A percentile compares a stretch with the other conserved stretches of the same genome.
Evolutionary conservation across 1,140 invertebrate species (phyloP).

Genomic region (Leguminivora glycinivorella): DNA sequence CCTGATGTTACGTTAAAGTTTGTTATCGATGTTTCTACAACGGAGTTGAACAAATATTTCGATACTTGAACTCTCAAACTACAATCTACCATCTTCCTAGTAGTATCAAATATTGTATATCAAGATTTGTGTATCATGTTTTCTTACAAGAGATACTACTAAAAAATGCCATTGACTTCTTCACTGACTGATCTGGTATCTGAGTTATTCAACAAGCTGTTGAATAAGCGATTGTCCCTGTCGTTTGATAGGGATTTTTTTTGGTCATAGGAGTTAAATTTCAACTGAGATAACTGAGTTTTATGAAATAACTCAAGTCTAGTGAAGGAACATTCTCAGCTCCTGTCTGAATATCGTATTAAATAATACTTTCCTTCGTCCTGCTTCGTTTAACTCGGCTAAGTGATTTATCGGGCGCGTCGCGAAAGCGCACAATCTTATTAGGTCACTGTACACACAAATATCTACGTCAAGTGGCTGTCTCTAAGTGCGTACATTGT

Average conservation of each 20-base stretch:
- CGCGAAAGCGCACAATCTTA: conserved; percentile 27
- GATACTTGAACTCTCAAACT: not conserved
- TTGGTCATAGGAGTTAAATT: too few relatives aligned
- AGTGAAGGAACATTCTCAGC: too few relatives aligned
- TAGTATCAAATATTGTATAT: not conserved
- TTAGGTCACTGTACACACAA: conserved; percentile 26
- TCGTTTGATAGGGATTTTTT: too few relatives aligned
- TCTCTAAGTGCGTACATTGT: conserved; percentile 44
- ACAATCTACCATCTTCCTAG: not conserved
- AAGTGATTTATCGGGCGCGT: conserved; percentile 11
- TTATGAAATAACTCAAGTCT: too few relatives aligned
- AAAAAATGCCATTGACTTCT: too few relatives aligned
- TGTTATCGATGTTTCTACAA: not conserved
- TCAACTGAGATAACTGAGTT: too few relatives aligned
- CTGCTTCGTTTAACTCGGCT: not conserved
- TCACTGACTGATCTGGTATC: too few relatives aligned
- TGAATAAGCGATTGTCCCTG: too few relatives aligned
- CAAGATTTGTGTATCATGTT: not conserved
- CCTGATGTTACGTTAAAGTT: conserved; percentile 1
- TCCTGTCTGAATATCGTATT: too few relatives aligned
- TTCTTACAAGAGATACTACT: not conserved
- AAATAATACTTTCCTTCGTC: too few relatives aligned
- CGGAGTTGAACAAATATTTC: not conserved
- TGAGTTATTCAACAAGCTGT: too few relatives aligned
- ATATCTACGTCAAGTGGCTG: conserved; percentile 31